Conservation (phyloP, 2,113 vertebrate genomes). For the Opisthocomus hoazin region DNA sequence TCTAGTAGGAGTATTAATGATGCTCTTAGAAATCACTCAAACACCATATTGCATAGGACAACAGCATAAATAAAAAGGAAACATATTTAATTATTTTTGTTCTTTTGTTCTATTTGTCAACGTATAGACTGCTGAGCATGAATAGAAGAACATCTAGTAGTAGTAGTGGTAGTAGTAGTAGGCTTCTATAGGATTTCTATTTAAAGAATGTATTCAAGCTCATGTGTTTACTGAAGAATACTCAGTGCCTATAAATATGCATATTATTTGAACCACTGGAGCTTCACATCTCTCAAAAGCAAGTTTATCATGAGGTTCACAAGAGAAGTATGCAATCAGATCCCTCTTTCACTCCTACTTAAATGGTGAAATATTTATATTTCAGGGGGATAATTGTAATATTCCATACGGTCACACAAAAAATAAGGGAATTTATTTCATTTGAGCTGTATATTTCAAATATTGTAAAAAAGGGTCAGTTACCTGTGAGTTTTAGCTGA, state of each 20-base stretch:
- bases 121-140: neutral
- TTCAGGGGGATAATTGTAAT: neutral
- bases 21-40: neutral
- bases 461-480: neutral
- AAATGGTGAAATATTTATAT: neutral
- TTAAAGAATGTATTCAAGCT: neutral
- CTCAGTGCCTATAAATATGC: neutral
- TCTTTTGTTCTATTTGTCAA: neutral
- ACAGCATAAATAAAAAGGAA: neutral
- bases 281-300: neutral
- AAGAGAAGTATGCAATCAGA: neutral
- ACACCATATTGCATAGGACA: neutral
- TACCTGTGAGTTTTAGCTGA: neutral
- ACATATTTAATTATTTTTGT: neutral
- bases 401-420: neutral
- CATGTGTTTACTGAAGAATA: neutral
- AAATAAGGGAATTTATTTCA: neutral
- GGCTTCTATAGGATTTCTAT: neutral
- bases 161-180: too few species aligned
- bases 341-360: neutral
- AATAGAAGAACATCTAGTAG: neutral
- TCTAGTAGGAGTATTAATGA: neutral
- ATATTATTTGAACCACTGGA: neutral
- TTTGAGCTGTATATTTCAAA: neutral
- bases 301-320: neutral